Conservation (phyloP, 2,113 vertebrate species). For the Aviceda subcristata region DNA sequence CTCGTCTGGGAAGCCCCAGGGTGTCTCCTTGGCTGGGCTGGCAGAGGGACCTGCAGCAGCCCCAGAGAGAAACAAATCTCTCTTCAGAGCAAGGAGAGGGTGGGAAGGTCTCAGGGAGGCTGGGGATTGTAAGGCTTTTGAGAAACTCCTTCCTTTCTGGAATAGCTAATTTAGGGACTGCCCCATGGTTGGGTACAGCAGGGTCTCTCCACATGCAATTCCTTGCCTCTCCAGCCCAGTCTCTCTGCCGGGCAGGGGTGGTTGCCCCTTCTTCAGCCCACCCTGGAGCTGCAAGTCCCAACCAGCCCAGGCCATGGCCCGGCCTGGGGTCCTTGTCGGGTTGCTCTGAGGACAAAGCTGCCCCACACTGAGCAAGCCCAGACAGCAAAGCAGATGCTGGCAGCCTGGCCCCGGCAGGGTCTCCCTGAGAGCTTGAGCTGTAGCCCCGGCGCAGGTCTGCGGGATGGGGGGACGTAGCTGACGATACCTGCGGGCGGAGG, state of each 20-base stretch:
- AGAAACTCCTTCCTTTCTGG: background rate
- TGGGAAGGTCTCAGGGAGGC: background rate
- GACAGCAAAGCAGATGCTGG: background rate
- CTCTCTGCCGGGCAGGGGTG: background rate
- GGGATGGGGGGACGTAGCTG: background rate
- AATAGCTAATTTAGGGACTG: background rate
- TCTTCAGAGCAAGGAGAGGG: background rate
- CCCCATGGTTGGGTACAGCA: rapidly evolving
- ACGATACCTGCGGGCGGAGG: background rate
- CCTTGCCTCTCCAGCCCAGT: background rate
- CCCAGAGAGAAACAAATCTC: background rate
- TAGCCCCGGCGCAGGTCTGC: background rate
- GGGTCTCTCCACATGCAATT: background rate
- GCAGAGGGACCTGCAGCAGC: background rate
- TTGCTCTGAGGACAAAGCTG: background rate
- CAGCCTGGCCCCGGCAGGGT: background rate
- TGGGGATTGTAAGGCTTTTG: background rate
- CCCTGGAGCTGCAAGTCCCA: background rate
- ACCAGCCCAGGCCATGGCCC: background rate
- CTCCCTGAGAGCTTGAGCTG: background rate
- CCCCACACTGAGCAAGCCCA: background rate
- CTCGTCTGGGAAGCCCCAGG: background rate
- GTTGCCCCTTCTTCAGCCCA: background rate
- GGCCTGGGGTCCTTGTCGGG: background rate
- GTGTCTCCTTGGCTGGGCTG: background rate